Evolutionary conservation across 2,888 invertebrate species (phyloP), one percentile per base, ranked within the genome.

Genomic region (Hydropsyche betteni): DNA sequence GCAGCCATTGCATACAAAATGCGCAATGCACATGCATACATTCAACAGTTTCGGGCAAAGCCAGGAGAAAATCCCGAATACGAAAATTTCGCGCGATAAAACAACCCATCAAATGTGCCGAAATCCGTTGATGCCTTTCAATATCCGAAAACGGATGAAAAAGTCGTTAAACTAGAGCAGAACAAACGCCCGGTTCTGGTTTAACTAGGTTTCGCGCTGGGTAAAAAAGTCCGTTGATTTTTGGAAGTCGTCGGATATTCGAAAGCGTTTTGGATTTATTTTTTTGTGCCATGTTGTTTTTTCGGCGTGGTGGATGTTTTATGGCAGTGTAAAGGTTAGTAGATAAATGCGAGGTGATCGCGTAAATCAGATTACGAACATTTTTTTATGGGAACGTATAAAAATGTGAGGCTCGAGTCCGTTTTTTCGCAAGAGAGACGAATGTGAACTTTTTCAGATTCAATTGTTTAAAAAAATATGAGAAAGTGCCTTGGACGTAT

Each of bases 281-380:
- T 16, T 55, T 55, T 55, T 55, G 55, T 16, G 14, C 2, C 4
- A 44, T 55, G 6, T 12, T 64, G 36, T 64, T 36, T 64, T 64
- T 64, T 64, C 61, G 1, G 12, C 24, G 34, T 34, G 34, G n/a
- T 33, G 61, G 10, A 64, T 64, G 34, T 64, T 64, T 64, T 64
- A 64, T 34, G 64, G 36, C 64, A 36, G 64, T 36, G 64, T 36
- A 64, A 64, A 64, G 64, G 64, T 64, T 64, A 64, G 12, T 24
- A 64, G 64, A 64, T 64, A 64, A 64, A 64, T 64, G 64, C 36
- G 64, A 64, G 64, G 36, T 36, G 64, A 64, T 64, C 64, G 36
- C 64, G 64, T 64, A 64, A 64, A 64, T 64, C 64, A 64, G 64
- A 64, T 64, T 36, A 36, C 36, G 34, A 24, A 36, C 64, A 64